phyloP scores from a whole-genome alignment of 2,797 vertebrate genomes.

The Molossus alvarezi region DNA sequence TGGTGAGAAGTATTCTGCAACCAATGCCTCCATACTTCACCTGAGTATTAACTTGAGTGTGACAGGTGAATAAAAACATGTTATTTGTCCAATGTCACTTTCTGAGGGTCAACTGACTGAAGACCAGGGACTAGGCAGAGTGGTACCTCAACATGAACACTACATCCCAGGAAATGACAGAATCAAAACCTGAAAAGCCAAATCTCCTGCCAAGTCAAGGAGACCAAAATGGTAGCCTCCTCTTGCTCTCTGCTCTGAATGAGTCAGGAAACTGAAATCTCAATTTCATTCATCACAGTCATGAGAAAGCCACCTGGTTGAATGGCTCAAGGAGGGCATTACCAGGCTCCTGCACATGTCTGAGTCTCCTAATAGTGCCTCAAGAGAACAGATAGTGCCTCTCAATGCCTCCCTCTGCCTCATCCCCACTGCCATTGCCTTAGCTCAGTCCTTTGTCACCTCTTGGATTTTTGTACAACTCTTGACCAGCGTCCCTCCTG shows the following conservation, averaged over 20 bases:
- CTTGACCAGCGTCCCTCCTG: background rate
- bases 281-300: background rate
- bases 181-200: background rate
- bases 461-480: background rate
- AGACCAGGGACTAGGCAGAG: background rate
- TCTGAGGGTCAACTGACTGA: background rate
- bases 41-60: background rate
- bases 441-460: background rate
- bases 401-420: background rate
- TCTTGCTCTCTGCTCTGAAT: background rate
- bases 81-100: background rate
- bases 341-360: background rate
- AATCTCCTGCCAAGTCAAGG: background rate
- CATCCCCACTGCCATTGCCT: background rate
- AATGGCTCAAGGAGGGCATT: background rate
- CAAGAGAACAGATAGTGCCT: background rate
- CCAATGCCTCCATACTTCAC: background rate
- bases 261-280: background rate
- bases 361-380: background rate
- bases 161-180: background rate
- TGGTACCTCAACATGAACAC: background rate
- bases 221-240: background rate
- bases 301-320: background rate
- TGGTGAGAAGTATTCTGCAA: background rate
- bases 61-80: background rate